Base-by-base conservation (phyloP, 92 coral and sea anemone genomes). In the Muricea muricata region DNA sequence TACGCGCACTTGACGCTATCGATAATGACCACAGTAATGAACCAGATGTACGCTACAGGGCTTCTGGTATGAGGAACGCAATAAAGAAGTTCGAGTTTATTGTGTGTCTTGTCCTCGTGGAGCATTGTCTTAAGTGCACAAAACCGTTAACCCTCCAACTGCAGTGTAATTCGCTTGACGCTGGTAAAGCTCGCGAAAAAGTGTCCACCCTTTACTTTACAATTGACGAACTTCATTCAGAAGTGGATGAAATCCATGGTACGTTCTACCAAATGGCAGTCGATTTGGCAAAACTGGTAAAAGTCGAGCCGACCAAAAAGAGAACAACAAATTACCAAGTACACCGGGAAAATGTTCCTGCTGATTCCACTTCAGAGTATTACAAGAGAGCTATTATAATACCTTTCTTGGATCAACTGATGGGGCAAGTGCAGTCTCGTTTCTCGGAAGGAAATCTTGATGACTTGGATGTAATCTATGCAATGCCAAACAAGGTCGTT, bases 391-490 rank as follows among this genome's bases (percentile, higher is more conserved):
- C 83, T 58, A 55, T 75, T 24, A 84, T 83, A 14, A 84, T 84
- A 42, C 88, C 80, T 75, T 83, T 83, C 48, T 81, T 83, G 20
- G 81, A 83, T 72, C 80, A 83, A 65, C 80, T 72, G 46, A 57
- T 17, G 29, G 81, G 81, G 50, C 87, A 83, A 25, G 48, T 83
- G 73, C 72, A 83, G 81, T 71, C 87, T 34, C 82, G 87, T 14
- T 74, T 84, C 56, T 84, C 73, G 46, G 82, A 84, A 73, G 82
- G 74, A 73, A 84, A 84, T 24, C 87, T 84, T 54, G 75, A 84
- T 40, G 73, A 57, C 23, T 55, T 70, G 15, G 87, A 84, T 57
- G 82, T 41, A 68, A 33, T 30, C 33, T 56, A 84, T 73, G 87
- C 55, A n/a, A 35, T 84, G 87, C 82, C 82, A 8, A 35, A 54